Conservation (phyloP, 2,888 invertebrate species). For the Stenolophus ochropezus region DNA sequence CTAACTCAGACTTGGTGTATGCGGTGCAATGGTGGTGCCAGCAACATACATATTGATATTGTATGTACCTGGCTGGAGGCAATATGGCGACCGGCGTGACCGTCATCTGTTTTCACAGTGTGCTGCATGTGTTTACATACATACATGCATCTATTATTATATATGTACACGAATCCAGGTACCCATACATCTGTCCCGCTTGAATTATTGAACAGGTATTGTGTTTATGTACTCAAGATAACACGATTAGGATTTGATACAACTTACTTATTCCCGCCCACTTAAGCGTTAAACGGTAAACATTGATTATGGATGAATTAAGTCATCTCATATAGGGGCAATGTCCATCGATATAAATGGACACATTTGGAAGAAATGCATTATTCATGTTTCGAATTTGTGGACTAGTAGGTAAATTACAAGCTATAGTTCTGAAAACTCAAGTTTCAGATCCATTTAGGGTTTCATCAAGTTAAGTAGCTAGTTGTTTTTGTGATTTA, state of each 20-base stretch:
- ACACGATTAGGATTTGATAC: background rate
- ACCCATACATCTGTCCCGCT: background rate
- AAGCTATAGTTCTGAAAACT: too few relatives aligned
- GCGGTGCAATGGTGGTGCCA: background rate
- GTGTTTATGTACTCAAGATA: background rate
- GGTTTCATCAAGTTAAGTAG: too few relatives aligned
- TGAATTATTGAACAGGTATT: background rate
- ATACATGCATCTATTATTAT: constrained; percentile 24
- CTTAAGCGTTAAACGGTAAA: background rate
- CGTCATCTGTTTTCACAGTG: constrained; percentile 27
- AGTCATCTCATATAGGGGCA: too few relatives aligned
- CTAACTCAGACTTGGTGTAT: background rate
- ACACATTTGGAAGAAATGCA: too few relatives aligned
- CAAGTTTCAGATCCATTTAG: too few relatives aligned
- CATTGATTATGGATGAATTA: too few relatives aligned
- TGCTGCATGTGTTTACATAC: constrained; percentile 37
- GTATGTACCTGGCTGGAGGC: background rate
- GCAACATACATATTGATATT: constrained; percentile 23
- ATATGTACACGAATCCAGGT: background rate
- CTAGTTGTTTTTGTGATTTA: too few relatives aligned
- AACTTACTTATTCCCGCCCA: background rate
- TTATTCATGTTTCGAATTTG: too few relatives aligned
- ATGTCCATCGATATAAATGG: too few relatives aligned
- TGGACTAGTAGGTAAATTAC: too few relatives aligned
- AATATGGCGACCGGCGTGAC: background rate